A percentile compares a stretch with the other conserved stretches of the same genome.
These are phyloP conservation scores for Diglossa cyanea DNA, from an alignment of 2,797 vertebrate species.

Conservation along the genomic window DNA sequence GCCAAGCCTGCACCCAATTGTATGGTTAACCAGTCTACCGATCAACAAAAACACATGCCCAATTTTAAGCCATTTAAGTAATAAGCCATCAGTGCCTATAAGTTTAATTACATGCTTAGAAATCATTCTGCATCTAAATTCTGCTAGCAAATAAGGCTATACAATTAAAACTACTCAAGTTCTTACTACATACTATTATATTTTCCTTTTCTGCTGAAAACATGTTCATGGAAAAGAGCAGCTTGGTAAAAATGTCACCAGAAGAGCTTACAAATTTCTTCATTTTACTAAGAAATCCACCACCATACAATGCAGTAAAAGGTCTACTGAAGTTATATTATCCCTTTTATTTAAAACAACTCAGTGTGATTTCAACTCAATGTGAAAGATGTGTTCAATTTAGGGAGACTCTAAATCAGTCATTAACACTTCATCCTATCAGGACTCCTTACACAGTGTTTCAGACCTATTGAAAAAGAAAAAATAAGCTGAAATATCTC, in stretches of 20 bases:
- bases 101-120: background rate
- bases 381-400: background rate
- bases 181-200: background rate
- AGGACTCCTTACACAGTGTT: background rate
- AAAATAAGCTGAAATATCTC: background rate
- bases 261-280: background rate
- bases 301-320: background rate
- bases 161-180: background rate
- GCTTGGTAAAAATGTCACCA: background rate
- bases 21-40: background rate
- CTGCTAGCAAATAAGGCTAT: background rate
- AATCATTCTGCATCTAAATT: background rate
- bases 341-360: background rate
- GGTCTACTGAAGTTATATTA: background rate
- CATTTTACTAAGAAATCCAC: background rate
- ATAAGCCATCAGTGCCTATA: background rate
- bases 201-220: background rate
- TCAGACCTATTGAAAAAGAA: background rate
- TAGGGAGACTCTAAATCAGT: background rate
- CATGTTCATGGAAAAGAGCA: background rate
- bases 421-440: background rate
- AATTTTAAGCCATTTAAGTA: background rate
- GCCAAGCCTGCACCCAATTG: background rate
- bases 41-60: background rate
- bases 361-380: background rate